Evolutionary conservation across 2,797 vertebrate species (phyloP).

Genomic region (Paratrypauchen microcephalus): DNA sequence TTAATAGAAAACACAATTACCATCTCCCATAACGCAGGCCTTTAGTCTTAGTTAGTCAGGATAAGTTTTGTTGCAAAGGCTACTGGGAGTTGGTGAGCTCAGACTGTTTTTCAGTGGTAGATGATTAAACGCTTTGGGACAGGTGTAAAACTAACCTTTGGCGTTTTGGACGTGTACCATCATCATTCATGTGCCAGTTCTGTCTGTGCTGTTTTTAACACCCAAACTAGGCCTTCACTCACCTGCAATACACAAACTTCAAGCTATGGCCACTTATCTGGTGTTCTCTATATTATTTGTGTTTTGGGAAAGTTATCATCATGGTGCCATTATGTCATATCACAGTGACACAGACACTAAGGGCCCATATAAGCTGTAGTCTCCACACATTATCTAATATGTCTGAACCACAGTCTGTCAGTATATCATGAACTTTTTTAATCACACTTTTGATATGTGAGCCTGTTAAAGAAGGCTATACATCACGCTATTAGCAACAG

Average conservation of each 20-base stretch:
- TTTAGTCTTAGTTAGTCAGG: neutral
- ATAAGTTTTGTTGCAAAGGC: slow-evolving; percentile 52
- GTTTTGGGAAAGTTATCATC: slow-evolving; percentile 47
- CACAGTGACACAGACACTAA: slow-evolving; percentile 52
- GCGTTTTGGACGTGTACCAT: slow-evolving; percentile 82
- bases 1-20: slow-evolving; percentile 61
- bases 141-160: slow-evolving; percentile 99
- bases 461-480: slow-evolving; percentile 14
- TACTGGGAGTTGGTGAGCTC: slow-evolving; percentile 72
- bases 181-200: slow-evolving; percentile 62
- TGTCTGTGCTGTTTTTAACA: neutral
- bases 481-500: neutral
- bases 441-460: slow-evolving; percentile 18
- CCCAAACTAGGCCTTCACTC: neutral
- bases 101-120: slow-evolving; percentile 92
- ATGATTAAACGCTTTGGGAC: slow-evolving; percentile 95
- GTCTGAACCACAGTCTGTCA: slow-evolving; percentile 16
- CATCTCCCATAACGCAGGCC: slow-evolving; percentile 1
- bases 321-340: slow-evolving; percentile 49
- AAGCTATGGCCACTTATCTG: slow-evolving; percentile 33
- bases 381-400: slow-evolving; percentile 30
- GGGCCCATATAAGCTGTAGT: slow-evolving; percentile 40
- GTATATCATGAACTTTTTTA: slow-evolving; percentile 26
- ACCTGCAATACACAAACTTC: neutral
- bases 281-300: slow-evolving; percentile 32